Evolutionary conservation across 2,797 vertebrate species (phyloP), one percentile per base, ranked within the genome.

Genomic region (Cygnus olor): DNA sequence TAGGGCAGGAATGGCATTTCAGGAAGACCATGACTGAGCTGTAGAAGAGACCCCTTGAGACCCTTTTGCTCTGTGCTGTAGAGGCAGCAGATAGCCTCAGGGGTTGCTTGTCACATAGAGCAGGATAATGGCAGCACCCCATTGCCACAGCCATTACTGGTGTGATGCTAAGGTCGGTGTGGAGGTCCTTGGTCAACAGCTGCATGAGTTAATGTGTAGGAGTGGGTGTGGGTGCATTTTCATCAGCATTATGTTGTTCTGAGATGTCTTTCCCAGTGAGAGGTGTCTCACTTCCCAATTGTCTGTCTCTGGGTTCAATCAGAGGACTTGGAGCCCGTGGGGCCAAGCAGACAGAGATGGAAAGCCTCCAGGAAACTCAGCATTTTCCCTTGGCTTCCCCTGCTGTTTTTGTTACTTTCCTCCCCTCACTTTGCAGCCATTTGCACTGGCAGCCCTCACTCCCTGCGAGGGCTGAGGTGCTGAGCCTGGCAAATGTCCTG

Each of bases 301-400:
- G 8, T 27, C 36, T 76, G 49, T 91, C 64, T 42, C n/a, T 69
- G 34, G 25, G 14, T 54, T 91, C 7, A 20, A 42, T 80, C 56
- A 71, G 51, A 90, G 66, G 38, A 42, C 78, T 82, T 85, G 64
- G n/a, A 74, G 57, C 80, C 76, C 21, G 14, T 17, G 28, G 42
- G 38, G 30, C 38, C 51, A 49, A 81, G 58, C 60, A 89, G 64
- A 14, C 14, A 12, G 15, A 9, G 27, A 13, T 91, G 86, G 58
- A 92, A 88, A 90, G 4, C 21, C 54, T 93, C 88, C 81, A 83
- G 86, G 74, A 94, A 96, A 95, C 34, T 93, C 81, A 88, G 56
- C 11, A 1, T 82, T 94, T 92, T 94, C 84, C 72, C 10, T 91
- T 95, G 82, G 79, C 72, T 90, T 79, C 32, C 42, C 14, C 2